Evolutionary conservation across 2,113 vertebrate species (phyloP), one percentile per base, ranked within the genome.

Genomic region (Menura novaehollandiae): DNA sequence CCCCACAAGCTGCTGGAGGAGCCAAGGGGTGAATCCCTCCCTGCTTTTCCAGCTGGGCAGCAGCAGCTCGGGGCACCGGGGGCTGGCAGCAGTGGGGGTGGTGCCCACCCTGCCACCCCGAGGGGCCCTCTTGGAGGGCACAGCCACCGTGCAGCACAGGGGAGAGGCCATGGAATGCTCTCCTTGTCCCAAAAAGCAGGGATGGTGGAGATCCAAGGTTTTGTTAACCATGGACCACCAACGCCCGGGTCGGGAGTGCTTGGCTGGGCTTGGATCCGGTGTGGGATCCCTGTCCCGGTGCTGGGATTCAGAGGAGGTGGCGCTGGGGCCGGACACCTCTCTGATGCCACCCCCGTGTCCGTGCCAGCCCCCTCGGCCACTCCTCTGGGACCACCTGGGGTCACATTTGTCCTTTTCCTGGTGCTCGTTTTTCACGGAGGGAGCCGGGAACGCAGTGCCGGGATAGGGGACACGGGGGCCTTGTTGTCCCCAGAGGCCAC

Each of bases 211-310:
- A 27, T 10, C 13, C 49, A 0, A 11, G 35, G 62, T 15, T 28
- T 35, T 13, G 3, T 10, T 41, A 11, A 14, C 6, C 5, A 23
- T 63, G 13, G 5, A 26, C 5, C 37, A 2, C 10, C 24, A 3
- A 0, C 3, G 8, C 47, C 46, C 3, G 28, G 23, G 2, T 7
- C 3, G 24, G 44, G 33, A 1, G 11, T 4, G 83, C 21, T 20
- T 23, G 33, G 51, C n/a, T 1, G 4, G 75, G 52, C 21, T 64
- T 3, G 32, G 49, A n/a, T 11, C 43, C 2, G 3, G 24, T 5
- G 23, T 6, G 51, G 51, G 71, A 4, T 59, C 18, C 44, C 44
- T 1, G 0, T n/a, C 32, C 24, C 12, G 58, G 41, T 3, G 44
- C 27, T 64, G 82, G 47, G 20, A 11, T 17, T 8, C 35, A 3